Evolutionary conservation across 2,888 invertebrate species (phyloP).

Genomic region (Cheilosia impressa): DNA sequence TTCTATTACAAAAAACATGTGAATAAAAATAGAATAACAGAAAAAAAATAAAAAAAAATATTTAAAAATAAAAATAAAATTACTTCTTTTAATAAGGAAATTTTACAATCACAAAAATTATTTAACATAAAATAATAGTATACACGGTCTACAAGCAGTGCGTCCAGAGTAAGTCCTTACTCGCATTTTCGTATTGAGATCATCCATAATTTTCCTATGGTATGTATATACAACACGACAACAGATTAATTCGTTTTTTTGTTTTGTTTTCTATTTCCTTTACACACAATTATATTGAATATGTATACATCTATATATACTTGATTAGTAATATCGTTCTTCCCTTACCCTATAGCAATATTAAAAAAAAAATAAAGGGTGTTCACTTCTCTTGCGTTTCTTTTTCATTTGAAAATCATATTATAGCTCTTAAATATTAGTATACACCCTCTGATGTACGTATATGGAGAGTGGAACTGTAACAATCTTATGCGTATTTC

Average conservation of each 20-base stretch:
- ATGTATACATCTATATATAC: slow-evolving; percentile 60
- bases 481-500: slow-evolving; percentile 56
- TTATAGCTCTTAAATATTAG: slow-evolving; percentile 8
- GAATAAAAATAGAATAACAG: slow-evolving; percentile 73
- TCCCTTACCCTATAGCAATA: slow-evolving; percentile 16
- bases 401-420: slow-evolving; percentile 37
- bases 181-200: slow-evolving; percentile 28
- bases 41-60: slow-evolving; percentile 56
- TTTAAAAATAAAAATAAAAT: slow-evolving; percentile 38
- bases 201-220: slow-evolving; percentile 29
- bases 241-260: slow-evolving; percentile 44
- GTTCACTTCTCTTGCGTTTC: slow-evolving; percentile 3
- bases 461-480: slow-evolving; percentile 40
- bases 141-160: slow-evolving; percentile 70
- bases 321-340: slow-evolving; percentile 56
- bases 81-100: slow-evolving; percentile 58
- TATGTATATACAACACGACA: slow-evolving; percentile 29
- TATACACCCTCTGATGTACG: slow-evolving; percentile 41
- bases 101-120: slow-evolving; percentile 68
- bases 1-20: slow-evolving; percentile 61
- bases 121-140: slow-evolving; percentile 63
- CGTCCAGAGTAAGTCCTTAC: slow-evolving; percentile 35
- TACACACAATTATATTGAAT: slow-evolving; percentile 65
- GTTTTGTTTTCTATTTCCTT: slow-evolving; percentile 45
- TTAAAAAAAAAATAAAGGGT: slow-evolving; percentile 52